Evolutionary conservation across 30 jellyfish, hydroid and myxozoan genomes (phyloP).

Genomic region (Hydractinia echinata): DNA sequence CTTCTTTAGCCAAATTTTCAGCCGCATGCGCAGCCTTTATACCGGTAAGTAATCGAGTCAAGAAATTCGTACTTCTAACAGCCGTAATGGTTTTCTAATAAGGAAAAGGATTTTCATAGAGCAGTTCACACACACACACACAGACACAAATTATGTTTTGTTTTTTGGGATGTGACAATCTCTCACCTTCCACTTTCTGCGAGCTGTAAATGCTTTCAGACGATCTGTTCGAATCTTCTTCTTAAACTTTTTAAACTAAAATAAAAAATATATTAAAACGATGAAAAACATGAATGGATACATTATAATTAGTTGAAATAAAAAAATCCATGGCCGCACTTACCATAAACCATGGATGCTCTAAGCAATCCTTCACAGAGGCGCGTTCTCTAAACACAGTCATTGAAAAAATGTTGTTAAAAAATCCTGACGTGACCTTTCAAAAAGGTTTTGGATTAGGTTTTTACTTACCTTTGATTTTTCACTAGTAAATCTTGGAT

Average conservation of each 20-base stretch:
- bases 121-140: not conserved
- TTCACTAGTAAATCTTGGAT: conserved; percentile 79
- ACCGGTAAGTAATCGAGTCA: conserved; percentile 96
- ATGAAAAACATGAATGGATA: not conserved
- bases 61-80: conserved; percentile 92
- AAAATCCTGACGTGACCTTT: not conserved
- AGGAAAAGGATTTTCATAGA: not conserved
- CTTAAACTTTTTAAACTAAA: conserved; percentile 81
- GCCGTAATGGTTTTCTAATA: conserved; percentile 94
- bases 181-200: conserved; percentile 95
- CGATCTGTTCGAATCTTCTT: conserved; percentile 89
- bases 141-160: not conserved
- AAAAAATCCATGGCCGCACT: conserved; percentile 14
- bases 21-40: conserved; percentile 70
- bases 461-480: conserved; percentile 54
- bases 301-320: not conserved
- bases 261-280: not conserved
- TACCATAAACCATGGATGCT: conserved; percentile 97
- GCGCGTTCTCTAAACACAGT: conserved; percentile 56
- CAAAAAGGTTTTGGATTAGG: not conserved
- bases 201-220: conserved; percentile 91
- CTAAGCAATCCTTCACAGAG: conserved; percentile 85
- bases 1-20: conserved; percentile 46
- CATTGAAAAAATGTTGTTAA: not conserved
- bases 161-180: not conserved